Conservation (phyloP, 2,113 vertebrate species). For the Aegotheles bennettii region DNA sequence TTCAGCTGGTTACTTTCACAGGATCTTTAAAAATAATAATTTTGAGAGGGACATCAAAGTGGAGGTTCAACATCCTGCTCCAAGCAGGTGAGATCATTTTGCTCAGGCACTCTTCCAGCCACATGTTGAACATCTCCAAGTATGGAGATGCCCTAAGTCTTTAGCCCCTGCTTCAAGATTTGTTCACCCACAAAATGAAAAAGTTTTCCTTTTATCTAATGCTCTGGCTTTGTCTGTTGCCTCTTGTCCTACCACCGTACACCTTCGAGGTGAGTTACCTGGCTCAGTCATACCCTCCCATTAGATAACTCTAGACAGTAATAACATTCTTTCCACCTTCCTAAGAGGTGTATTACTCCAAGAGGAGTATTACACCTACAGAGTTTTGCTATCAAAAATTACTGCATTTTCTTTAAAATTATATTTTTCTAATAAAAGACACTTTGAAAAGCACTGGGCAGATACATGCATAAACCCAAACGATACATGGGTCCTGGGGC, state of each 20-base stretch:
- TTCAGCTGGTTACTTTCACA: background rate
- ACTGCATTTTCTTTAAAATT: background rate
- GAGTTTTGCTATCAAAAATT: background rate
- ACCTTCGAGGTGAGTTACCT: background rate
- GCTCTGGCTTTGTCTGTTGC: background rate
- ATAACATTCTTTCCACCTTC: background rate
- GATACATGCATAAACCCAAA: background rate
- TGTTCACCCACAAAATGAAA: background rate
- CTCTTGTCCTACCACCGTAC: background rate
- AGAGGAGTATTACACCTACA: background rate
- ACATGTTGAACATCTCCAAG: background rate
- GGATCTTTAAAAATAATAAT: background rate
- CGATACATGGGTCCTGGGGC: fast-evolving
- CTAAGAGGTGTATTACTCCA: background rate
- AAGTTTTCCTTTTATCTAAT: background rate
- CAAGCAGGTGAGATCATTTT: background rate
- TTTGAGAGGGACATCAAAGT: background rate
- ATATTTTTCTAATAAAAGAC: background rate
- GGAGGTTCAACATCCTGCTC: background rate
- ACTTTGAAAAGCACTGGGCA: background rate
- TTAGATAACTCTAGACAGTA: background rate
- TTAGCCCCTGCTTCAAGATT: background rate
- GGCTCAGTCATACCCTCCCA: background rate
- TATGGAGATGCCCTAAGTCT: background rate
- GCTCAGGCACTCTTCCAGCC: background rate